A percentile compares a stretch with the other conserved stretches of the same genome.
Evolutionary conservation across 2,888 invertebrate species (phyloP).

Genomic region (Lamellibrachia columna): DNA sequence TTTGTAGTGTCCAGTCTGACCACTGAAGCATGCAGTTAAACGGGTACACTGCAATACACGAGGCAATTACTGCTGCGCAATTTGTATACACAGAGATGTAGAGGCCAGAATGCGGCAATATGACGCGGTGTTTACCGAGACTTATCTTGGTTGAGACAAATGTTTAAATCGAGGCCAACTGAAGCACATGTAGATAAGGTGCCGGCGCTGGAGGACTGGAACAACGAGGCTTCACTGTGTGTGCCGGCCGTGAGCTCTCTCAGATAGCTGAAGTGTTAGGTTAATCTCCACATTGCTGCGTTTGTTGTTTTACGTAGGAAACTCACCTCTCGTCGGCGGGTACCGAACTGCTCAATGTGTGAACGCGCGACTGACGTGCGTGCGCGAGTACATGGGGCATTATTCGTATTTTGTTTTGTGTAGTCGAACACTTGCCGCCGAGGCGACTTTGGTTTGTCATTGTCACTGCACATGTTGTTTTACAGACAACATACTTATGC

Average conservation of each 20-base stretch:
- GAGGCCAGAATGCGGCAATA: not conserved
- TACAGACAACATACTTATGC: not conserved
- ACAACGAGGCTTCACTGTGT: not conserved
- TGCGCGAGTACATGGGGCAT: not conserved
- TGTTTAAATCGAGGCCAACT: not conserved
- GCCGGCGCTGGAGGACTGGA: not conserved
- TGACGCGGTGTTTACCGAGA: not conserved
- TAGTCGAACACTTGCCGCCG: not conserved
- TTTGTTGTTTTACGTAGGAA: not conserved
- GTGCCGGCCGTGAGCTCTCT: not conserved
- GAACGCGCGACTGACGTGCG: not conserved
- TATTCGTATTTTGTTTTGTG: not conserved
- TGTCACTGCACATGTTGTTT: not conserved
- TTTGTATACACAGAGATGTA: not conserved
- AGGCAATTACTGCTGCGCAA: not conserved
- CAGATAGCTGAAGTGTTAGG: not conserved
- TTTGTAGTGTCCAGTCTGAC: not conserved
- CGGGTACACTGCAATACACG: not conserved
- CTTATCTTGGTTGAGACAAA: not conserved
- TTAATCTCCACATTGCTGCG: not conserved
- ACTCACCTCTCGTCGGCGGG: not conserved
- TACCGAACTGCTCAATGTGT: constrained; percentile 6
- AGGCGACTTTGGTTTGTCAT: not conserved
- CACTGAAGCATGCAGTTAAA: not conserved
- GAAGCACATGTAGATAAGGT: not conserved